phyloP scores from a whole-genome alignment of 1,140 invertebrate genomes.

The Bombus turneri region DNA sequence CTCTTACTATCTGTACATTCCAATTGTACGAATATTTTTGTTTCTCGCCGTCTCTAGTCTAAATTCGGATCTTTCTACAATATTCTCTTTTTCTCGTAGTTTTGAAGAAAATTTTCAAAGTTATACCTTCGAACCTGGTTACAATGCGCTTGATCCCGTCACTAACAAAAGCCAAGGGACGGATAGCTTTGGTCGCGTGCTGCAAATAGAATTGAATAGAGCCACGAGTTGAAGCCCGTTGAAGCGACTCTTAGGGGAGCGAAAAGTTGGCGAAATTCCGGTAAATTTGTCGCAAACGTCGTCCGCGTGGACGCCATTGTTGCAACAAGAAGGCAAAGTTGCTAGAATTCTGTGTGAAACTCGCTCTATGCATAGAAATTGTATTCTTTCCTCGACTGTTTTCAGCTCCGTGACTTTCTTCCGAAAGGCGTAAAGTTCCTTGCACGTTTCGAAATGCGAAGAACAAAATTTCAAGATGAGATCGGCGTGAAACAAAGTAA shows the following conservation, averaged over 20 bases:
- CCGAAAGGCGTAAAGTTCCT: not conserved
- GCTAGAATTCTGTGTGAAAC: not conserved
- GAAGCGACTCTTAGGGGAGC: not conserved
- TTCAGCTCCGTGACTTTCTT: not conserved
- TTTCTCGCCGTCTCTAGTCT: too few species aligned
- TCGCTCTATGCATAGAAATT: not conserved
- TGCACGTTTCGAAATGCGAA: not conserved
- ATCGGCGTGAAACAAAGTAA: not conserved
- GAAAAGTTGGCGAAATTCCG: conserved; percentile 8
- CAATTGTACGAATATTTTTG: too few species aligned
- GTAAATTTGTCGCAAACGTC: conserved; percentile 1
- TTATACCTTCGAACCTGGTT: not conserved
- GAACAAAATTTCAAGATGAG: not conserved
- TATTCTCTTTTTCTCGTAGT: not conserved
- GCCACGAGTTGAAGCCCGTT: not conserved
- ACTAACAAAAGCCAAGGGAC: not conserved
- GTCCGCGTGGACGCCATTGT: not conserved
- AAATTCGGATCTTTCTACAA: too few species aligned
- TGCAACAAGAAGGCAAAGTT: not conserved
- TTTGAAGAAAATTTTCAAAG: not conserved
- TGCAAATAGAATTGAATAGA: conserved; percentile 10
- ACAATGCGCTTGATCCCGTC: not conserved
- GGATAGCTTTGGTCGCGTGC: not conserved
- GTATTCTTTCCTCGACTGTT: not conserved
- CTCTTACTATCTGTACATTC: too few species aligned